Evolutionary conservation across 1,140 invertebrate species (phyloP), one percentile per base, ranked within the genome.

Genomic region (Fopius arisanus): DNA sequence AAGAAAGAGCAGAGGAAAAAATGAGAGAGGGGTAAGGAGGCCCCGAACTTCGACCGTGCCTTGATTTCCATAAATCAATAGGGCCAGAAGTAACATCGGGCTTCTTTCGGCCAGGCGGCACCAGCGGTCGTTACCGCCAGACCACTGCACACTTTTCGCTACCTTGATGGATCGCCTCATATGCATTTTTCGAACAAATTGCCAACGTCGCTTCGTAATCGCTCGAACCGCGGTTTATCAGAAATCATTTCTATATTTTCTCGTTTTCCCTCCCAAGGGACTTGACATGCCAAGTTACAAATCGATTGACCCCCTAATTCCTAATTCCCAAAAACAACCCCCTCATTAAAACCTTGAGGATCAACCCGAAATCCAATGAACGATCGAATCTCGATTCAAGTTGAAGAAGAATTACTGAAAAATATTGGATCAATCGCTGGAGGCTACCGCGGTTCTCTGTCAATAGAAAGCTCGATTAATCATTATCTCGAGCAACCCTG

Each of bases 31-130:
- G 37, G 48, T n/a, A 65, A 26, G 23, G 67, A 67, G 75, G 72
- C 75, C 73, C 76, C 78, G 71, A 79, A 81, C 77, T 79, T 77
- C 79, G 77, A 77, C 79, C 80, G 73, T 75, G 77, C 79, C 80
- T 82, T 82, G 80, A 82, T 82, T 82, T 82, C 79, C 79, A 82
- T 82, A 82, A 82, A 82, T 80, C 80, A 82, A 80, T 82, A 82
- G 77, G 51, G 48, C 68, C 40, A 65, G 70, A 67, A 33, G 48
- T 31, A 59, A 67, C 67, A 70, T 70, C 65, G 68, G 73, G 67
- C 62, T 70, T 77, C 71, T 77, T 75, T 75, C 51, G 48, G 73
- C 68, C 70, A 59, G 9, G 67, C 73, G 67, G 43, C 59, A 62
- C 43, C 69, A 59, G 19, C 62, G 70, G 66, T 75, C 70, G 76